Evolutionary conservation across 1,140 invertebrate species (phyloP).

Genomic region (Anastrepha ludens): DNA sequence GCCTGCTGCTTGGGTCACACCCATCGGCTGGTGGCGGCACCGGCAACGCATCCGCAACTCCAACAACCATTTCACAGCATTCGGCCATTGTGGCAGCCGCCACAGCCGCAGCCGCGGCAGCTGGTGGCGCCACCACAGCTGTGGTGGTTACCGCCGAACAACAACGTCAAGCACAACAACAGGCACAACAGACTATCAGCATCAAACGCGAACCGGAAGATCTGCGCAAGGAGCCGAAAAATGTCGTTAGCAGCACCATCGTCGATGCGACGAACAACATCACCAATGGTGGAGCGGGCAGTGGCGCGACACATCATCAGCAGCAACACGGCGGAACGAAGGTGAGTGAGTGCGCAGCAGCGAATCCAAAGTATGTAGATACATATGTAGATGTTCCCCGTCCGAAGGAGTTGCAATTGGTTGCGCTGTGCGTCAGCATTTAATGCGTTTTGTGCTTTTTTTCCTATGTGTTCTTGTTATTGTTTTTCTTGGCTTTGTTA

Average conservation of each 20-base stretch:
- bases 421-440: background rate
- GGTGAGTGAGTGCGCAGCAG: slow-evolving; percentile 31
- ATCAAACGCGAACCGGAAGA: slow-evolving; percentile 74
- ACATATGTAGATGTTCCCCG: background rate
- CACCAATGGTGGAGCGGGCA: slow-evolving; percentile 66
- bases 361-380: background rate
- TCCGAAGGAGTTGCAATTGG: background rate
- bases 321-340: slow-evolving; percentile 34
- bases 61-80: slow-evolving; percentile 59
- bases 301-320: background rate
- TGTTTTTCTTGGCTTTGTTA: background rate
- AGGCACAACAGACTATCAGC: slow-evolving; percentile 68
- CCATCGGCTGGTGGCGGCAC: slow-evolving; percentile 63
- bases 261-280: slow-evolving; percentile 62
- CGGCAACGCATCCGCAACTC: slow-evolving; percentile 60
- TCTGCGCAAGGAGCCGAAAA: slow-evolving; percentile 74
- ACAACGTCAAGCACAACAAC: slow-evolving; percentile 58
- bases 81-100: slow-evolving; percentile 63
- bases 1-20: slow-evolving; percentile 74
- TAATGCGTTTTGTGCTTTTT: background rate
- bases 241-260: slow-evolving; percentile 62
- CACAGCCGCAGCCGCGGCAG: slow-evolving; percentile 67
- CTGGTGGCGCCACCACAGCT: slow-evolving; percentile 67
- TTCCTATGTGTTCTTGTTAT: background rate
- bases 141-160: slow-evolving; percentile 68